Percentiles rank a stretch among this genome's conserved stretches.
Conservation (phyloP, 1,140 invertebrate genomes). For the Phortica variegata region DNA sequence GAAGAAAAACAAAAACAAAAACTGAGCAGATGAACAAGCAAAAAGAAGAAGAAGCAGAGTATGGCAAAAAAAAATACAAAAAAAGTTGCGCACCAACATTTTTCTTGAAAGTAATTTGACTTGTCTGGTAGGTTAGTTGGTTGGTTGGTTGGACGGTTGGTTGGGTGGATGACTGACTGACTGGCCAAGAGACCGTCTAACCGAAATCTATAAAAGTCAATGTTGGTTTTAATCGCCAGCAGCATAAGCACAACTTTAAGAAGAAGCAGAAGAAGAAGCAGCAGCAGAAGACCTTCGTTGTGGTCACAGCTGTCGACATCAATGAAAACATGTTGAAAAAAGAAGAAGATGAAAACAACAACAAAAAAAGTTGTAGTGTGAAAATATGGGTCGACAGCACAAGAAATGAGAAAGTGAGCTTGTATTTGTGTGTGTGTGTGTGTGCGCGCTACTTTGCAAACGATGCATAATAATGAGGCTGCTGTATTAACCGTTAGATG, state of each 20-base stretch:
- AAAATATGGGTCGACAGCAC: slow-evolving; percentile 41
- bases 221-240: neutral
- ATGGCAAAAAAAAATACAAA: too few relatives aligned
- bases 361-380: slow-evolving; percentile 18
- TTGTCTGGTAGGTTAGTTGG: too few relatives aligned
- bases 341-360: neutral
- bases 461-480: slow-evolving; percentile 20
- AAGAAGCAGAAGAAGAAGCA: slow-evolving; percentile 8
- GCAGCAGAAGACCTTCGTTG: slow-evolving; percentile 8
- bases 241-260: slow-evolving; percentile 7
- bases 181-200: neutral
- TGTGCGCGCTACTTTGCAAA: slow-evolving; percentile 14
- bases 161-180: too few relatives aligned
- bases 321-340: slow-evolving; percentile 11
- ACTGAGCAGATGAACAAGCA: too few relatives aligned
- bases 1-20: too few relatives aligned
- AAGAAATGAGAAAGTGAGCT: slow-evolving; percentile 42
- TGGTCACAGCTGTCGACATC: slow-evolving; percentile 6
- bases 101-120: too few relatives aligned
- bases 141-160: too few relatives aligned
- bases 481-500: slow-evolving; percentile 27
- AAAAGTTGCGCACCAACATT: too few relatives aligned
- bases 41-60: too few relatives aligned
- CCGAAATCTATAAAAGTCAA: neutral
- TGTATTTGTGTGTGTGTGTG: neutral